Base-by-base conservation (phyloP, 2,888 invertebrate species). In the Andrena camellia region DNA sequence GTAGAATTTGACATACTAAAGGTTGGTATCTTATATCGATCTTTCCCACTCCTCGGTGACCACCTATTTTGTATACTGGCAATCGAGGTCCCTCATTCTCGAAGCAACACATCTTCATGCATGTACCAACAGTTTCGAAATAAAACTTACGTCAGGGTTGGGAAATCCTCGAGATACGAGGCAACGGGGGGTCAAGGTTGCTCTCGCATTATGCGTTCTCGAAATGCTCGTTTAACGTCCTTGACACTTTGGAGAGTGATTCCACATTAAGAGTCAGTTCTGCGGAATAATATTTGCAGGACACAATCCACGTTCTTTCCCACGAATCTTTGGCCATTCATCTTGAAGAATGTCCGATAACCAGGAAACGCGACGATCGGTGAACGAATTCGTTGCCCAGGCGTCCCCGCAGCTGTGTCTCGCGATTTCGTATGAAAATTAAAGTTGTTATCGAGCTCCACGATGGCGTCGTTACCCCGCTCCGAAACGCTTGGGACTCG, bases 21-120 rank as follows among this genome's bases (percentile, higher is more conserved):
- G 6, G 10, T 64, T 10, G 20, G 26, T 67, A 52, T 50, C 7
- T 50, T 50, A 69, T 26, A 50, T 78, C 78, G 63, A 35, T n/a
- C 33, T 26, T 26, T n/a, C 17, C 17, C 10, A 17, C 17, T 13
- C 10, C 26, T n/a, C 63, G 13, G 42, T 33, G n/a, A 48, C 23
- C 33, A 17, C 23, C 26, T 10, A 35, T 20, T 4, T 26, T 63
- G n/a, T 20, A 6, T 8, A 26, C 7, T 1, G 13, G 29, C 33
- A 52, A 29, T 20, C 6, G 29, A 23, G 31, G 17, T 10, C 13
- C 23, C 35, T 70, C 80, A 71, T 80, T 80, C 54, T 54, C n/a
- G 17, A 80, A 67, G 52, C 71, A 80, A 54, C 60, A 76, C 70
- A 80, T 76, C 76, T 62, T 67, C 59, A 75, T 75, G 75, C 8